These are phyloP conservation scores for Cercocebus atys DNA, from an alignment of 2,113 vertebrate species.

Conservation along the genomic window DNA sequence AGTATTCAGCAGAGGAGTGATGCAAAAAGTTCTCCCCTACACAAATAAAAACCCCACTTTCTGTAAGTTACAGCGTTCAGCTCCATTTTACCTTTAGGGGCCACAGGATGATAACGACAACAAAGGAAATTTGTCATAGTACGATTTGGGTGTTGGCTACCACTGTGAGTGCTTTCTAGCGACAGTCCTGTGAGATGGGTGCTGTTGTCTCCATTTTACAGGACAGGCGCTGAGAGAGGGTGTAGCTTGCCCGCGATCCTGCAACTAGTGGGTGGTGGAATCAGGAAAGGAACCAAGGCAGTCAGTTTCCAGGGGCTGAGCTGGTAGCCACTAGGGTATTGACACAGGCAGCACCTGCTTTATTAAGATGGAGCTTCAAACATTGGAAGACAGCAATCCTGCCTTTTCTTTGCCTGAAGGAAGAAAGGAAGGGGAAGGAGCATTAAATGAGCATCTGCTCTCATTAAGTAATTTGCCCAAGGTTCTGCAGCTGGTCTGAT, in stretches of 20 bases:
- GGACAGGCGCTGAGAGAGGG: background rate
- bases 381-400: background rate
- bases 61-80: background rate
- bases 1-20: background rate
- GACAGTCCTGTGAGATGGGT: too few species aligned
- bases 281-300: background rate
- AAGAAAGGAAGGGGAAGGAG: background rate
- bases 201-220: background rate
- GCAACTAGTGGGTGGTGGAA: background rate
- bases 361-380: background rate
- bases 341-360: background rate
- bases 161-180: background rate
- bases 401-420: background rate
- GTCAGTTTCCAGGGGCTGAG: background rate
- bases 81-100: background rate
- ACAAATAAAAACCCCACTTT: background rate
- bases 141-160: background rate
- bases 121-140: background rate
- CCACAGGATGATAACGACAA: background rate
- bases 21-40: background rate
- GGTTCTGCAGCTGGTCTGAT: background rate
- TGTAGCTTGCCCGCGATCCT: background rate
- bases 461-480: conserved; percentile 10
- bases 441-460: conserved; percentile 10
- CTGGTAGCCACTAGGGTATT: background rate